Evolutionary conservation across 2,797 vertebrate genomes (phyloP).

Genomic region (Synaphobranchus kaupii): DNA sequence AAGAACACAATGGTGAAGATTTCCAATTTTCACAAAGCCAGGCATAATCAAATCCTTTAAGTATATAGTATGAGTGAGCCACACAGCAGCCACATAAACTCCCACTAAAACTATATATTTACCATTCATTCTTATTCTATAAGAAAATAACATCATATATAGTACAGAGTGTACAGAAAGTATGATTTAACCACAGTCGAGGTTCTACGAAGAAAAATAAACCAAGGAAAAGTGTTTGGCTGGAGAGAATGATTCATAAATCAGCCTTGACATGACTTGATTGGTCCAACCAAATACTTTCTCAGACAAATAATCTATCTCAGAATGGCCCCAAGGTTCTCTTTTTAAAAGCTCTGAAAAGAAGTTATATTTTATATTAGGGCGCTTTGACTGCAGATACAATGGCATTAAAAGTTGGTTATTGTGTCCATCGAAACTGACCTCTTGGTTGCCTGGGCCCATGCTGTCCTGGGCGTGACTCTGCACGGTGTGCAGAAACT

Average conservation of each 20-base stretch:
- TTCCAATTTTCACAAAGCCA: not conserved
- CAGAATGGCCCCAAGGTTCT: not conserved
- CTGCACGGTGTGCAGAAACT: constrained; percentile 79
- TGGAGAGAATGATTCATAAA: not conserved
- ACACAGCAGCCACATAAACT: not conserved
- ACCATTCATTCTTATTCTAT: not conserved
- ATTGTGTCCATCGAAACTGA: constrained; percentile 48
- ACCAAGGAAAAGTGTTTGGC: not conserved
- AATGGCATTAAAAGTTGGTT: not conserved
- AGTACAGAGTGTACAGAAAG: not conserved
- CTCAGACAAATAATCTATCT: not conserved
- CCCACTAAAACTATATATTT: not conserved
- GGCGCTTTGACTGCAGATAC: not conserved
- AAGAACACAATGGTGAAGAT: not conserved
- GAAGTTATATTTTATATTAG: not conserved
- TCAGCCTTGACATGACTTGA: not conserved
- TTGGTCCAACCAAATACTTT: not conserved
- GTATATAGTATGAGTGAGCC: not conserved
- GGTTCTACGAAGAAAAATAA: not conserved
- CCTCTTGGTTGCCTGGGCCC: constrained; percentile 76
- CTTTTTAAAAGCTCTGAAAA: not conserved
- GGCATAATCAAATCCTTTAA: not conserved
- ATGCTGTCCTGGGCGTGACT: constrained; percentile 75
- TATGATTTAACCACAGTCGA: not conserved
- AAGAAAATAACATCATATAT: not conserved